Conservation (phyloP, 2,888 invertebrate species). For the Lasioglossum pauxillum region DNA sequence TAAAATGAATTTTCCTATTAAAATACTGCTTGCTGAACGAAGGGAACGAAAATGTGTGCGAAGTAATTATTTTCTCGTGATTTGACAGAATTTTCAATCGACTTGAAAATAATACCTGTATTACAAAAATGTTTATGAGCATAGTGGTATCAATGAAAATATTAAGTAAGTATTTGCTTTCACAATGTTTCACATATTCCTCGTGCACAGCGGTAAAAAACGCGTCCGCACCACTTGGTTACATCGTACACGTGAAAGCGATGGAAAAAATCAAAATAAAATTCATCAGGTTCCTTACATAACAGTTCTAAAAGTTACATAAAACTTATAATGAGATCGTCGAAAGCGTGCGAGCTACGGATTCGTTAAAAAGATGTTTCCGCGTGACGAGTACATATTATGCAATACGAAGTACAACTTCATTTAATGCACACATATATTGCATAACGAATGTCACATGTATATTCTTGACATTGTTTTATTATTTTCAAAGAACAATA, state of each 20-base stretch:
- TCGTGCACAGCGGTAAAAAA: background rate
- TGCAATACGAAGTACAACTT: background rate
- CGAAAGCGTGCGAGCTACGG: background rate
- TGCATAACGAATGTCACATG: background rate
- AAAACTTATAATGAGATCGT: conserved; percentile 18
- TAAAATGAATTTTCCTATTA: background rate
- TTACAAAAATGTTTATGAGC: background rate
- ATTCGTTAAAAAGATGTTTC: background rate
- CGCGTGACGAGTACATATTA: background rate
- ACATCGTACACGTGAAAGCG: background rate
- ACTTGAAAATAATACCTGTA: background rate
- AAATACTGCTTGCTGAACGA: too few species aligned
- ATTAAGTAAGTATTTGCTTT: background rate
- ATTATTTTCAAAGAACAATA: too few species aligned
- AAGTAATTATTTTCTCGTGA: background rate
- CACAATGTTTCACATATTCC: background rate
- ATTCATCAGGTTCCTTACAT: background rate
- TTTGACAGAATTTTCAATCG: background rate
- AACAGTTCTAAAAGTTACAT: background rate
- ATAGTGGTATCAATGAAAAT: background rate
- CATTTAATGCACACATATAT: background rate
- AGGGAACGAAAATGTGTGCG: background rate
- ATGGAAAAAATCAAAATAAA: background rate
- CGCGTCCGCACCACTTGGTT: background rate
- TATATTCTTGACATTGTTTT: background rate